Percentiles rank a stretch among this genome's conserved stretches.
phyloP scores from a whole-genome alignment of 2,113 vertebrate species.

The Circaetus cinerascens region DNA sequence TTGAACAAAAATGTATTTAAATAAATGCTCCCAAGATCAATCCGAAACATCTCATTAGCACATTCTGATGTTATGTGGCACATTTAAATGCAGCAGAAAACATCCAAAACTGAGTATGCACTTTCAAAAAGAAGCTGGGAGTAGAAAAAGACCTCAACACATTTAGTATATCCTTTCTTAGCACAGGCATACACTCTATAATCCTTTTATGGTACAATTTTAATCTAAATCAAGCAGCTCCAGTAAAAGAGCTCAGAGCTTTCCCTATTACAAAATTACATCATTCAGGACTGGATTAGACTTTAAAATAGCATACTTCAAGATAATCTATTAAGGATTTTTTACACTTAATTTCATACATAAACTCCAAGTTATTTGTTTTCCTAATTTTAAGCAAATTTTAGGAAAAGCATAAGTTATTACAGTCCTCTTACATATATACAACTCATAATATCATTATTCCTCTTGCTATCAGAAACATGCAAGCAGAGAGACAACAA shows the following conservation, averaged over 20 bases:
- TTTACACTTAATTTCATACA: not conserved
- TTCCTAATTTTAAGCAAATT: not conserved
- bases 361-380: not conserved
- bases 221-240: constrained; percentile 21
- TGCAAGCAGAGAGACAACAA: not conserved
- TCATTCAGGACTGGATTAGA: not conserved
- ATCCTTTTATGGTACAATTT: constrained; percentile 20
- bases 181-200: not conserved
- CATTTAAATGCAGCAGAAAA: not conserved
- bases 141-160: not conserved
- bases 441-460: not conserved
- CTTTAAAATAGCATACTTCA: not conserved
- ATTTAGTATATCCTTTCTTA: not conserved
- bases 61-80: not conserved
- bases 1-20: not conserved
- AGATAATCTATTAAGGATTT: not conserved
- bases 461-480: not conserved
- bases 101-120: not conserved
- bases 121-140: not conserved
- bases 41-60: not conserved
- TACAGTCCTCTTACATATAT: not conserved
- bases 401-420: not conserved
- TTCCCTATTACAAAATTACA: not conserved
- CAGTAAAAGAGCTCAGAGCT: not conserved
- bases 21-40: not conserved